Conservation (phyloP, 2,888 invertebrate genomes). For the Drosophila phalerata region DNA sequence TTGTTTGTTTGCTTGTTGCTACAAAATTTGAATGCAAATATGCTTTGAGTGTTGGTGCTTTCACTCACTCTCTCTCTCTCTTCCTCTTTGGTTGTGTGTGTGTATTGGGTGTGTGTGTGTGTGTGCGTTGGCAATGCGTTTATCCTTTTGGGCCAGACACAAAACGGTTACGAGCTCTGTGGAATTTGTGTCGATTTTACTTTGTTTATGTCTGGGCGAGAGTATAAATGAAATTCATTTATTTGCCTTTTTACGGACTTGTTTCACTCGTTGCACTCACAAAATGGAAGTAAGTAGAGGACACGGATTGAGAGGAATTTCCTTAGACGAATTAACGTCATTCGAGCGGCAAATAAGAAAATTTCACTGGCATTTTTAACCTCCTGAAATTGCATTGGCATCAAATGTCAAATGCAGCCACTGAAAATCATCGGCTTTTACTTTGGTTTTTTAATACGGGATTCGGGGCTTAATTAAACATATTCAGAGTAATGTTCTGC, state of each 20-base stretch:
- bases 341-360: conserved; percentile 74
- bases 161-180: conserved; percentile 61
- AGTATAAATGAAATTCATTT: conserved; percentile 74
- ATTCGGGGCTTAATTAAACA: conserved; percentile 38
- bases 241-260: conserved; percentile 60
- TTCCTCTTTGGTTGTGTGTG: conserved; percentile 17
- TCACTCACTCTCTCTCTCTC: conserved; percentile 7
- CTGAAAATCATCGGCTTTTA: conserved; percentile 29
- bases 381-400: conserved; percentile 41
- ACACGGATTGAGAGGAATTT: not conserved
- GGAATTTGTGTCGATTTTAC: conserved; percentile 74
- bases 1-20: conserved; percentile 73
- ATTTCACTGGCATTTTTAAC: conserved; percentile 40
- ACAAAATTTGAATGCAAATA: conserved; percentile 76
- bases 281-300: not conserved
- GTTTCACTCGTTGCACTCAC: conserved; percentile 30
- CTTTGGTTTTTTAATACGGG: conserved; percentile 6
- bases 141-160: conserved; percentile 62
- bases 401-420: conserved; percentile 64
- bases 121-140: conserved; percentile 62
- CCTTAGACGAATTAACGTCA: conserved; percentile 64
- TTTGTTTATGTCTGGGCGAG: conserved; percentile 66
- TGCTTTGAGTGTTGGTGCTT: conserved; percentile 68
- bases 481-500: conserved; percentile 24
- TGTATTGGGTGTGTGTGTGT: conserved; percentile 17